Percentiles rank a stretch among this genome's conserved stretches.
Evolutionary conservation across 1,140 invertebrate species (phyloP).

Genomic region (Pseudachorutes palmiensis): DNA sequence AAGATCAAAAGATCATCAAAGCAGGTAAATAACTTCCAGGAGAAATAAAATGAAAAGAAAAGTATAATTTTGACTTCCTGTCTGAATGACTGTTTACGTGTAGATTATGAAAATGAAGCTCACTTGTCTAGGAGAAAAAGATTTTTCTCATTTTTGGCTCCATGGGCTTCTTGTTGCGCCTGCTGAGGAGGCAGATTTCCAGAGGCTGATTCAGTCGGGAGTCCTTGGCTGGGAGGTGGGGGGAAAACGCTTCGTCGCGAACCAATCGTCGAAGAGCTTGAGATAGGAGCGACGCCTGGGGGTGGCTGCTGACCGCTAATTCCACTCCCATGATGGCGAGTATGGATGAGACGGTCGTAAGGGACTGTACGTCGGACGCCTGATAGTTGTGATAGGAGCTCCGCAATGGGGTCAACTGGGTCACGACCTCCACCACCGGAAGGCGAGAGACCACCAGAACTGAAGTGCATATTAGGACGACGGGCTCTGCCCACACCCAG

Average conservation of each 20-base stretch:
- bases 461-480: constrained; percentile 38
- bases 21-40: background rate
- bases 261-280: constrained; percentile 24
- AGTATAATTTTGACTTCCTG: background rate
- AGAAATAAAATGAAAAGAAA: background rate
- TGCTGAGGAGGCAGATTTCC: constrained; percentile 37
- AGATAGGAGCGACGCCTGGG: constrained; percentile 40
- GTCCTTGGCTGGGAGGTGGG: constrained; percentile 33
- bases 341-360: constrained; percentile 35
- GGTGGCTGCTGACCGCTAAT: constrained; percentile 58
- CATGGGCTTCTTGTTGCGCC: constrained; percentile 53
- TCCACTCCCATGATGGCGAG: constrained; percentile 42
- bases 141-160: constrained; percentile 42
- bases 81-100: background rate
- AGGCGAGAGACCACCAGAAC: constrained; percentile 64
- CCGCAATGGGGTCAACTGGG: constrained; percentile 87
- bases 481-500: constrained; percentile 36
- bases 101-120: constrained; percentile 15
- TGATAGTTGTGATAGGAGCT: constrained; percentile 83
- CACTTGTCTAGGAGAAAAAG: constrained; percentile 37
- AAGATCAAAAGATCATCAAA: background rate
- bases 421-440: constrained; percentile 56
- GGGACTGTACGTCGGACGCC: constrained; percentile 49
- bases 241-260: constrained; percentile 40
- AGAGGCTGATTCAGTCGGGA: constrained; percentile 31